phyloP scores from a whole-genome alignment of 2,113 vertebrate species.

The Xiphophorus maculatus region DNA sequence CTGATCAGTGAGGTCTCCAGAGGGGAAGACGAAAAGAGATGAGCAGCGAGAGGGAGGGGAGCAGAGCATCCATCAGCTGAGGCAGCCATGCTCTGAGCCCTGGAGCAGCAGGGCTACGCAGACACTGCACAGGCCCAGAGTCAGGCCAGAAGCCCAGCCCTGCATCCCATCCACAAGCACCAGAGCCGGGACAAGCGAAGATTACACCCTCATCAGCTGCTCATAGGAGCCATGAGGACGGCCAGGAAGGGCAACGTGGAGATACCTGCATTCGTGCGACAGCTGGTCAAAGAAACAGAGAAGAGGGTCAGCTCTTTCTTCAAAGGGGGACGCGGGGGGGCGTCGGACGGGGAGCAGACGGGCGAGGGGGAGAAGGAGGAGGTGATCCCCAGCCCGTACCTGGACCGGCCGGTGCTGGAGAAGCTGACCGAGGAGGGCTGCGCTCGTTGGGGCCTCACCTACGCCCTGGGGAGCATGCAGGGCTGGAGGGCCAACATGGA shows the following conservation, averaged over 20 bases:
- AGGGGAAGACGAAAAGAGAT: constrained; percentile 54
- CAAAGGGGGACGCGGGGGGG: constrained; percentile 76
- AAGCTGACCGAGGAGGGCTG: constrained; percentile 80
- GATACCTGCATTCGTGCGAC: constrained; percentile 81
- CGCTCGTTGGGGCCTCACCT: constrained; percentile 75
- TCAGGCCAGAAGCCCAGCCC: constrained; percentile 46
- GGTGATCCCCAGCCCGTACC: constrained; percentile 71
- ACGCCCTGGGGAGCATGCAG: constrained; percentile 81
- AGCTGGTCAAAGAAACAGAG: constrained; percentile 82
- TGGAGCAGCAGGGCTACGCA: constrained; percentile 61
- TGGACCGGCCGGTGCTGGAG: constrained; percentile 77
- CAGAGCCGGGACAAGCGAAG: constrained; percentile 26
- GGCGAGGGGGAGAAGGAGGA: constrained; percentile 70
- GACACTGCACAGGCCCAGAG: constrained; percentile 51
- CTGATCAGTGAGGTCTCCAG: constrained; percentile 57
- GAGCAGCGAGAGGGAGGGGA: constrained; percentile 49
- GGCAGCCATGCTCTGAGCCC: constrained; percentile 71
- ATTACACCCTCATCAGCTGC: constrained; percentile 25
- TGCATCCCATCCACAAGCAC: constrained; percentile 39
- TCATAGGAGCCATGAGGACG: constrained; percentile 70
- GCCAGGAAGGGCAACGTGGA: constrained; percentile 79
- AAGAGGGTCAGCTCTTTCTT: constrained; percentile 82
- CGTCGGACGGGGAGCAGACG: constrained; percentile 64
- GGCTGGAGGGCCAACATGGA: constrained; percentile 85
- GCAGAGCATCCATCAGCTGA: constrained; percentile 61